These are phyloP conservation scores for Menidia beryllina DNA, from an alignment of 2,113 vertebrate genomes.

Conservation along the genomic window DNA sequence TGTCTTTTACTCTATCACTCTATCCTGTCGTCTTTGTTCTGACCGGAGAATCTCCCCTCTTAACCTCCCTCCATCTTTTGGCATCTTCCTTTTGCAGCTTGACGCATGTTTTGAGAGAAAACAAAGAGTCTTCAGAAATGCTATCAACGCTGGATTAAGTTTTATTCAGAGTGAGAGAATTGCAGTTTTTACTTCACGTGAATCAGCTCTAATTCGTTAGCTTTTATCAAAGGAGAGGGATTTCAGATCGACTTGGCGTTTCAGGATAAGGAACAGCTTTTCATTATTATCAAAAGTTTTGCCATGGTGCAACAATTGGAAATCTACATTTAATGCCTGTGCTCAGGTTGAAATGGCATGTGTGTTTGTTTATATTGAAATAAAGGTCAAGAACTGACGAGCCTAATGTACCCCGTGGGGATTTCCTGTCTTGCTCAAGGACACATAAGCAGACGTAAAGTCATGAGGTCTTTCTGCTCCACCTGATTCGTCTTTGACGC, in stretches of 20 bases:
- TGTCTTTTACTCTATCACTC: constrained; percentile 4
- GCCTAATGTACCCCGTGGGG: constrained; percentile 1
- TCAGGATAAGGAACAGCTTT: background rate
- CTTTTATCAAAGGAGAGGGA: background rate
- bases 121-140: background rate
- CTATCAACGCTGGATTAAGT: background rate
- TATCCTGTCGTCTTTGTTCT: background rate
- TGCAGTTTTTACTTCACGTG: background rate
- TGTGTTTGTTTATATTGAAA: background rate
- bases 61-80: background rate
- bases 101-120: background rate
- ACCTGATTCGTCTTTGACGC: constrained; percentile 37
- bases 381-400: background rate
- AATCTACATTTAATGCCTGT: background rate
- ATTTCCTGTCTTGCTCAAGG: constrained; percentile 13
- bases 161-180: background rate
- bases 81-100: background rate
- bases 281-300: background rate
- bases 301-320: background rate
- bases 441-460: constrained; percentile 7
- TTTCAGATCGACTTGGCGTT: background rate
- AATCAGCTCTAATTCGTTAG: background rate
- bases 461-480: constrained; percentile 9
- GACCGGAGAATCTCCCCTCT: background rate
- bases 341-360: background rate